phyloP scores from a whole-genome alignment of 2,797 vertebrate genomes.

The Semotilus atromaculatus region DNA sequence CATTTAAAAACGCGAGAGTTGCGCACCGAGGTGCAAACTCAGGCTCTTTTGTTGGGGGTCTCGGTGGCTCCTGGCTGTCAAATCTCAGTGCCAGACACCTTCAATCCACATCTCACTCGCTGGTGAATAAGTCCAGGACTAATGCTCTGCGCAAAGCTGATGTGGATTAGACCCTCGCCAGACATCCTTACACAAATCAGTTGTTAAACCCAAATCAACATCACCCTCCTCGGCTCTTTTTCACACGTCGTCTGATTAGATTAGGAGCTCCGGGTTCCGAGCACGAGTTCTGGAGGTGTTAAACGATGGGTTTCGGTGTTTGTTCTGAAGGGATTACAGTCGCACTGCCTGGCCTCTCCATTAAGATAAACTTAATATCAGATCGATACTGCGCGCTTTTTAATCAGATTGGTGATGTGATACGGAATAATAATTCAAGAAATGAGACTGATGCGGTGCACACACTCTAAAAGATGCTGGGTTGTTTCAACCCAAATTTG shows the following conservation, averaged over 20 bases:
- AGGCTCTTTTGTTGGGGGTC: conserved; percentile 28
- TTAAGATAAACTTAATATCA: conserved; percentile 19
- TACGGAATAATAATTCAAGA: neutral
- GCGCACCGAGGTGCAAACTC: conserved; percentile 17
- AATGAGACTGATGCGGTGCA: neutral
- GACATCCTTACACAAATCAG: conserved; percentile 83
- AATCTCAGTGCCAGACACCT: conserved; percentile 72
- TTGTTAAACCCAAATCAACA: conserved; percentile 81
- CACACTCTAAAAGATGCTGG: too few species aligned
- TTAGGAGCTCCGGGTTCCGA: conserved; percentile 63
- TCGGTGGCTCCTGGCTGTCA: conserved; percentile 65
- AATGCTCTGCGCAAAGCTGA: conserved; percentile 78
- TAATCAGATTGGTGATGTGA: neutral
- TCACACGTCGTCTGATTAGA: conserved; percentile 73
- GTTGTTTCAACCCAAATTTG: too few species aligned
- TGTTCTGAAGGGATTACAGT: conserved; percentile 74
- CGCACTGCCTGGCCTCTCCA: neutral
- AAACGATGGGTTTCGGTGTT: conserved; percentile 72
- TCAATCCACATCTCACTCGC: conserved; percentile 78
- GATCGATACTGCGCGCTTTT: conserved; percentile 2
- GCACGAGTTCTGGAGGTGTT: conserved; percentile 65
- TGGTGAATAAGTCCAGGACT: conserved; percentile 69
- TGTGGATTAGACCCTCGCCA: conserved; percentile 82
- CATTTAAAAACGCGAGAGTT: neutral
- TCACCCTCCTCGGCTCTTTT: conserved; percentile 76